Evolutionary conservation across 2,888 invertebrate species (phyloP).

Genomic region (Agonum fuliginosum): DNA sequence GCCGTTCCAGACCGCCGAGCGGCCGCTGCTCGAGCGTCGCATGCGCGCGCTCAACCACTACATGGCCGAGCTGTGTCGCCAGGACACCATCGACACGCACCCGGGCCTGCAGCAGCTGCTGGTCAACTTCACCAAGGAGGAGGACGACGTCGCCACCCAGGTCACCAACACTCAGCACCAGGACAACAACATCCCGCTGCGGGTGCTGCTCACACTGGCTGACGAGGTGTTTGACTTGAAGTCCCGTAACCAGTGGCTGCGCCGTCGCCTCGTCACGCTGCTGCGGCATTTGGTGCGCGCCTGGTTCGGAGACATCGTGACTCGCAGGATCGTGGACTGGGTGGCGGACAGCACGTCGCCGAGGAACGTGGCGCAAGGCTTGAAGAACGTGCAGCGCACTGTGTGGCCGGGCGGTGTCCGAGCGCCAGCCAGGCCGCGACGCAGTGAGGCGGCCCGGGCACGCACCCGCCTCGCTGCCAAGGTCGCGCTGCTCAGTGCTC

Average conservation of each 20-base stretch:
- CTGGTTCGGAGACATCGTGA: constrained; percentile 89
- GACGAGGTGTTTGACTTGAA: constrained; percentile 91
- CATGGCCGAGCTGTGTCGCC: constrained; percentile 81
- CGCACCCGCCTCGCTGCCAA: constrained; percentile 91
- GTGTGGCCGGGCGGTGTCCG: constrained; percentile 60
- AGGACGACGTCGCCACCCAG: not conserved
- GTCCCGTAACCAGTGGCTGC: constrained; percentile 87
- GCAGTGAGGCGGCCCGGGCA: constrained; percentile 74
- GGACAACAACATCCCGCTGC: constrained; percentile 85
- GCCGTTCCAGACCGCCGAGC: constrained; percentile 93
- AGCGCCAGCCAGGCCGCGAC: constrained; percentile 68
- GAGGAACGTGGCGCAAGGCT: constrained; percentile 85
- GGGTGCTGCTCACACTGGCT: constrained; percentile 86
- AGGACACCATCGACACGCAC: constrained; percentile 77
- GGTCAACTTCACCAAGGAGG: not conserved
- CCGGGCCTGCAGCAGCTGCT: not conserved
- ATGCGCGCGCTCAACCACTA: constrained; percentile 89
- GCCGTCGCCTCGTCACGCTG: constrained; percentile 84
- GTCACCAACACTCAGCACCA: too few species aligned
- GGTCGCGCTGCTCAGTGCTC: constrained; percentile 86
- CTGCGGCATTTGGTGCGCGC: constrained; percentile 86
- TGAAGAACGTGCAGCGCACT: not conserved
- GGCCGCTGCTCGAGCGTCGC: constrained; percentile 87
- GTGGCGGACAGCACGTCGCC: constrained; percentile 91
- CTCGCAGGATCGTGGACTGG: constrained; percentile 90